phyloP scores from a whole-genome alignment of 2,113 vertebrate species.

The Odocoileus hemionus region DNA sequence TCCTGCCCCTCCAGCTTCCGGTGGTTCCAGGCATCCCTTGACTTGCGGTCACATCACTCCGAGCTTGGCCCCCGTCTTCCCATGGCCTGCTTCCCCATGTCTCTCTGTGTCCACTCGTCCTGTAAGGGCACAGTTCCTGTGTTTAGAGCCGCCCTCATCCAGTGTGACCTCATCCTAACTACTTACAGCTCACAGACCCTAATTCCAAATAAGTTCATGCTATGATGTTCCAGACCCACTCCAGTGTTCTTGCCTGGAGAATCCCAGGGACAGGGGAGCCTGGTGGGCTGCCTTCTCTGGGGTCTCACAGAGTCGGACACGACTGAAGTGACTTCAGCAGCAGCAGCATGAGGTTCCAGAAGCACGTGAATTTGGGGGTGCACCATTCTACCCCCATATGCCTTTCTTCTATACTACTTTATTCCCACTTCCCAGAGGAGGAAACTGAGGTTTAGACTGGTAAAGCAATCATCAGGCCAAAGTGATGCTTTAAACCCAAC shows the following conservation, averaged over 20 bases:
- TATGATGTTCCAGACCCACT: neutral
- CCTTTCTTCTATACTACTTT: too few species aligned
- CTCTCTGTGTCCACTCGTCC: neutral
- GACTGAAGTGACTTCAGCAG: neutral
- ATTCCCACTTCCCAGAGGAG: neutral
- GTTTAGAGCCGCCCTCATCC: neutral
- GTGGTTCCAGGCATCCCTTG: neutral
- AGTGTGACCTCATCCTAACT: neutral
- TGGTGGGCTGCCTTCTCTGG: neutral
- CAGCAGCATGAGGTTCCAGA: neutral
- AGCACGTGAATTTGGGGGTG: neutral
- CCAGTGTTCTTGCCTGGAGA: neutral
- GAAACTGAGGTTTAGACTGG: neutral
- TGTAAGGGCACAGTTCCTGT: neutral
- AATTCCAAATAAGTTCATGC: neutral
- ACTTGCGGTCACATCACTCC: neutral
- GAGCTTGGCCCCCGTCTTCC: neutral
- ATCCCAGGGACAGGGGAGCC: neutral
- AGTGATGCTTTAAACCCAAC: neutral
- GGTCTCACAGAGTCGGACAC: neutral
- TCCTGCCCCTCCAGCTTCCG: neutral
- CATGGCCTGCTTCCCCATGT: neutral
- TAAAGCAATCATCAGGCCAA: neutral
- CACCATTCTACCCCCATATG: fast-evolving
- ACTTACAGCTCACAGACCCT: neutral